These are phyloP conservation scores for Archivesica marissinica DNA, from an alignment of 1,140 invertebrate species.

Conservation along the genomic window DNA sequence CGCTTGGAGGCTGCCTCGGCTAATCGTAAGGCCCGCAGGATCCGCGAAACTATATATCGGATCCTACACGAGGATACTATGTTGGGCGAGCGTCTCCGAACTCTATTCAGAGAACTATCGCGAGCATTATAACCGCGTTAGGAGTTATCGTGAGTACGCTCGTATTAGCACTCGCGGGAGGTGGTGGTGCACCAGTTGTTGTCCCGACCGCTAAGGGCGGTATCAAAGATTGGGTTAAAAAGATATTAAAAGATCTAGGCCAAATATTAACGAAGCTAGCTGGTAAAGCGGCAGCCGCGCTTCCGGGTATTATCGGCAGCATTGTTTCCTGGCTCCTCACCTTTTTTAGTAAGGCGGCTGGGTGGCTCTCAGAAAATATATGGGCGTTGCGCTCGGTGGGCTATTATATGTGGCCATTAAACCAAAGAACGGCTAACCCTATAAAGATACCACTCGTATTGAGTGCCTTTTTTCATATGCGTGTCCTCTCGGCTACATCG, in stretches of 20 bases:
- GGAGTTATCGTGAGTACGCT: neutral
- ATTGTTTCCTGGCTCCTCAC: conserved; percentile 11
- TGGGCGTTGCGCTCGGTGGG: neutral
- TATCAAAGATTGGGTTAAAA: neutral
- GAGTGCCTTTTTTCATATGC: neutral
- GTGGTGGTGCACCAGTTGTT: neutral
- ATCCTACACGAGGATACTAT: neutral
- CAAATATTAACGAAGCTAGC: neutral
- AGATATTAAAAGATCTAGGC: neutral
- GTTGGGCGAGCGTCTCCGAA: neutral
- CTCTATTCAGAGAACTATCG: neutral
- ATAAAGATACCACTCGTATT: neutral
- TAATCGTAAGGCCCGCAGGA: conserved; percentile 5
- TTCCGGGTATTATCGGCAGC: conserved; percentile 26
- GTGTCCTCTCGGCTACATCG: neutral
- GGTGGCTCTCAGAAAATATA: neutral
- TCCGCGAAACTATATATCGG: neutral
- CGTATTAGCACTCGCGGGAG: neutral
- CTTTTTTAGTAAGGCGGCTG: neutral
- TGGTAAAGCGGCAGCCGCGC: conserved; percentile 1
- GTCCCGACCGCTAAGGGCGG: neutral
- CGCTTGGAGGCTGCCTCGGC: neutral
- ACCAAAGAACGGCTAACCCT: neutral
- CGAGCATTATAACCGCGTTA: neutral
- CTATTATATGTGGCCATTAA: neutral